phyloP scores from a whole-genome alignment of 2,888 invertebrate species.

The Chrysina gloriosa region DNA sequence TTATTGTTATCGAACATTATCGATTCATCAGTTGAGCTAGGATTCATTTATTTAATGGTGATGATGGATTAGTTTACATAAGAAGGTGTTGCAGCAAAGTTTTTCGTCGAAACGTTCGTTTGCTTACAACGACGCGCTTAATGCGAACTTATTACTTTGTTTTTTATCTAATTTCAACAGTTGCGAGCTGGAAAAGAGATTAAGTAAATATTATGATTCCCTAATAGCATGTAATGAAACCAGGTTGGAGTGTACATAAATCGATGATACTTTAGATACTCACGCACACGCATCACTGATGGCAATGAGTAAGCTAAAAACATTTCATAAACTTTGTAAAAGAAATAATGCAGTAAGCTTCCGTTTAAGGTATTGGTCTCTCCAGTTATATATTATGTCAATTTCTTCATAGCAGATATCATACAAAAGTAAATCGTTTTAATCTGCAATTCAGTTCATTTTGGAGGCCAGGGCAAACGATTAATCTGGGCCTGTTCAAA shows the following conservation, averaged over 20 bases:
- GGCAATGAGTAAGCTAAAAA: no score
- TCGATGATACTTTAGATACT: no score
- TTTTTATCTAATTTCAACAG: slow-evolving; percentile 29
- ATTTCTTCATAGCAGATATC: no score
- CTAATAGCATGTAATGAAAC: slow-evolving; percentile 4
- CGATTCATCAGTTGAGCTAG: slow-evolving; percentile 37
- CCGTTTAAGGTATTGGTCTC: no score
- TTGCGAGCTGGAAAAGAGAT: background rate
- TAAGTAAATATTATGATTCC: background rate
- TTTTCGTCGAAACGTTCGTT: background rate
- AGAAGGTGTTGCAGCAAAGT: slow-evolving; percentile 37
- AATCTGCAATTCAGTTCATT: no score
- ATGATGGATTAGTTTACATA: slow-evolving; percentile 44
- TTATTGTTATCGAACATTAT: slow-evolving; percentile 39
- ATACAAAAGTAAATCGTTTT: no score
- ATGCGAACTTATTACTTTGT: slow-evolving; percentile 12
- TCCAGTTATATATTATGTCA: no score
- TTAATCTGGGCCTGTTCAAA: no score
- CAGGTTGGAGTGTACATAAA: background rate
- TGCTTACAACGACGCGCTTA: slow-evolving; percentile 15
- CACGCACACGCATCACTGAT: no score
- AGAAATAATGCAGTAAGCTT: no score
- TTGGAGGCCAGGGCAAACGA: no score
- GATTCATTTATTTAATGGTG: slow-evolving; percentile 38
- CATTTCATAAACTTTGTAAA: no score